phyloP scores from a whole-genome alignment of 2,113 vertebrate species.

The Dromas ardeola region DNA sequence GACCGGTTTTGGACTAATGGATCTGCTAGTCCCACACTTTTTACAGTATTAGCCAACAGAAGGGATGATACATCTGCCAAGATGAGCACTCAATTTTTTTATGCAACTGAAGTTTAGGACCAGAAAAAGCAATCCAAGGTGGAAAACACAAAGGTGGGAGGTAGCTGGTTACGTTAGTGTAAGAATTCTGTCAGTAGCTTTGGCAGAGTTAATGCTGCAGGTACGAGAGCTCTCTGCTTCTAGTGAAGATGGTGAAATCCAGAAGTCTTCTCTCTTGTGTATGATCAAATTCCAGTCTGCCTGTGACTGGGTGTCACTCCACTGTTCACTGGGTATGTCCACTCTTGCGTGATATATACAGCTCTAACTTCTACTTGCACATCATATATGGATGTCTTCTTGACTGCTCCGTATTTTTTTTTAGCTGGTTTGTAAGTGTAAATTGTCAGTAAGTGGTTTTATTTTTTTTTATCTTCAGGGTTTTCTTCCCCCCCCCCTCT shows the following conservation, averaged over 20 bases:
- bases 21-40: neutral
- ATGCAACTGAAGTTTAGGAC: neutral
- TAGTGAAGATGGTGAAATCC: neutral
- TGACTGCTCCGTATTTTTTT: neutral
- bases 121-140: neutral
- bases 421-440: neutral
- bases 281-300: neutral
- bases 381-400: neutral
- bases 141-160: neutral
- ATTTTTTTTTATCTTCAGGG: neutral
- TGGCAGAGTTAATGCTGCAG: neutral
- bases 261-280: neutral
- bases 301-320: too few relatives aligned
- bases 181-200: accelerated
- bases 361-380: neutral
- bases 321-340: too few relatives aligned
- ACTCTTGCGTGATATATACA: accelerated
- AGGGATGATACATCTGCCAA: neutral
- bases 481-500: too few relatives aligned
- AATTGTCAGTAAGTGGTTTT: neutral
- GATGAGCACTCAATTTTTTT: neutral
- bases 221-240: neutral
- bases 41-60: neutral
- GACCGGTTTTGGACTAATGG: neutral
- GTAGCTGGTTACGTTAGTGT: neutral